Conservation (phyloP, 1,140 invertebrate genomes). For the Myzus persicae region DNA sequence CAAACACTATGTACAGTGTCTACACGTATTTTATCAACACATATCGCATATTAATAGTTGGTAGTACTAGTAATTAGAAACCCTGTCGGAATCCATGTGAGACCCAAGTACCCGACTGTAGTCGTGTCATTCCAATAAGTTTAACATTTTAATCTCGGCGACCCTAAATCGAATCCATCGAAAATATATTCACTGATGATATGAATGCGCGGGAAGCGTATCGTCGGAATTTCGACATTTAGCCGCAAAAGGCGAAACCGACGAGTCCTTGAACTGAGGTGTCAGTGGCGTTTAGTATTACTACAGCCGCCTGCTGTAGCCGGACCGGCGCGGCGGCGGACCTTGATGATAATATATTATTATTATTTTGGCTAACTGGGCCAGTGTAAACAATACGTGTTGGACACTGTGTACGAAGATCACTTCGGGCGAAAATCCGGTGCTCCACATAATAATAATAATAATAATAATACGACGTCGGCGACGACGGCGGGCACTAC, state of each 20-base stretch:
- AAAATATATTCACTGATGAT: too few species aligned
- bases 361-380: constrained; percentile 26
- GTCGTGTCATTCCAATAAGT: background rate
- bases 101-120: background rate
- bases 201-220: background rate
- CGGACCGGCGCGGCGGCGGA: background rate
- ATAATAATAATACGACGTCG: background rate
- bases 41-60: too few species aligned
- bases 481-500: background rate
- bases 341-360: background rate
- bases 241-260: background rate
- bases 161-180: background rate
- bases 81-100: background rate
- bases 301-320: background rate
- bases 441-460: constrained; percentile 27
- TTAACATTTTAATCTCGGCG: background rate
- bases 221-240: background rate
- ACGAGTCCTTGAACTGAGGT: background rate
- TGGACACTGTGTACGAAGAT: background rate
- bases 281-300: background rate
- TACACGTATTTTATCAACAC: background rate
- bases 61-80: background rate
- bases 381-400: constrained; percentile 17
- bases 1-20: background rate
- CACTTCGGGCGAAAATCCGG: constrained; percentile 45